These are phyloP conservation scores for Polyergus mexicanus DNA, from an alignment of 1,140 invertebrate species.

Conservation along the genomic window DNA sequence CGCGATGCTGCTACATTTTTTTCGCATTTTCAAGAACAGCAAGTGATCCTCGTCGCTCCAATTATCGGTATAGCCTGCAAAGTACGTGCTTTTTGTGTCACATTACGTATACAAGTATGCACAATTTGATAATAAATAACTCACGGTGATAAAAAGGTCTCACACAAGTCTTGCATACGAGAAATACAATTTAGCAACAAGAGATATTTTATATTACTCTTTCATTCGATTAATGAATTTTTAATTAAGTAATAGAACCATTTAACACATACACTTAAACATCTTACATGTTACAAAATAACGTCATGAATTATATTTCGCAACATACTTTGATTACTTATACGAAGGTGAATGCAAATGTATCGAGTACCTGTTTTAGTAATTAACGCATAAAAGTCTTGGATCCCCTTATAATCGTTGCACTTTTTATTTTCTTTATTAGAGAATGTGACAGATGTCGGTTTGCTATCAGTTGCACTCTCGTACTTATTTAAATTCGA, in stretches of 20 bases:
- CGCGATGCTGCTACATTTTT: slow-evolving; percentile 77
- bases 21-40: slow-evolving; percentile 80
- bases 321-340: slow-evolving; percentile 5
- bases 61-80: slow-evolving; percentile 80
- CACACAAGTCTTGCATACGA: neutral
- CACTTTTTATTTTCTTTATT: slow-evolving; percentile 33
- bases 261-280: neutral
- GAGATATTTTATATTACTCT: neutral
- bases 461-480: slow-evolving; percentile 59
- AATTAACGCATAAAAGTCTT: slow-evolving; percentile 79
- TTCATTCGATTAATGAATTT: slow-evolving; percentile 26
- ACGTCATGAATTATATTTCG: slow-evolving; percentile 32
- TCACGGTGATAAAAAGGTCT: neutral
- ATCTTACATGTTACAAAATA: slow-evolving; percentile 39
- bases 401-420: slow-evolving; percentile 66
- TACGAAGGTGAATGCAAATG: neutral
- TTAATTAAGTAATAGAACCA: neutral
- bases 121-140: neutral
- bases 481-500: slow-evolving; percentile 77
- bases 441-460: neutral
- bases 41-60: slow-evolving; percentile 84
- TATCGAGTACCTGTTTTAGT: slow-evolving; percentile 79
- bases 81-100: neutral
- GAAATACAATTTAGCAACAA: slow-evolving; percentile 4
- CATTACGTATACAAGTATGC: neutral